These are phyloP conservation scores for Polydrusus pterygomalis DNA, from an alignment of 2,888 invertebrate species.

Conservation along the genomic window DNA sequence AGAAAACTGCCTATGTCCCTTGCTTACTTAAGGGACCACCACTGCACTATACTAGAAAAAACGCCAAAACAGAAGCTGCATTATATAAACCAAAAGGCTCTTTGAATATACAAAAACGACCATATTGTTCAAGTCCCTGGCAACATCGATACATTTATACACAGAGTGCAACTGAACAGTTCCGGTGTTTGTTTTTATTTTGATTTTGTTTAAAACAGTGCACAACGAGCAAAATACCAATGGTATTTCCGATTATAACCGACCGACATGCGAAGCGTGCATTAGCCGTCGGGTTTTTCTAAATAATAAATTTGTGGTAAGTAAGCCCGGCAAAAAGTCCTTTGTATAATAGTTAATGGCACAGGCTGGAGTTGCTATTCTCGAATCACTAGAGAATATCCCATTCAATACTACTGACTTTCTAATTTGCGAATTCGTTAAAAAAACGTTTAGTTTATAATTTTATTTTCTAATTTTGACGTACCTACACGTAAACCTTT, in stretches of 20 bases:
- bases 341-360: slow-evolving; percentile 11
- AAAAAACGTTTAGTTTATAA: too few relatives aligned
- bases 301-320: neutral
- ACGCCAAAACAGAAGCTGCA: neutral
- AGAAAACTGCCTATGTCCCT: too few relatives aligned
- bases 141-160: slow-evolving; percentile 7
- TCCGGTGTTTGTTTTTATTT: slow-evolving; percentile 32
- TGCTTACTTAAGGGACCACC: too few relatives aligned
- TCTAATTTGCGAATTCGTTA: too few relatives aligned
- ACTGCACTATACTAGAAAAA: too few relatives aligned
- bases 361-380: neutral
- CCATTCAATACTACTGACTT: too few relatives aligned
- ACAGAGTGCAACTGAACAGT: slow-evolving; percentile 5
- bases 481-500: too few relatives aligned
- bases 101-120: neutral
- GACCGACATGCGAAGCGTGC: slow-evolving; percentile 10
- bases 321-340: neutral
- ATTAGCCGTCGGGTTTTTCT: neutral
- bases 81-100: slow-evolving; percentile 3
- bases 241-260: neutral
- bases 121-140: slow-evolving; percentile 5
- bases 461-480: too few relatives aligned
- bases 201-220: slow-evolving; percentile 21
- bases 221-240: neutral
- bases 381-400: neutral